phyloP scores from a whole-genome alignment of 2,797 vertebrate species.

The Lacerta viridis region DNA sequence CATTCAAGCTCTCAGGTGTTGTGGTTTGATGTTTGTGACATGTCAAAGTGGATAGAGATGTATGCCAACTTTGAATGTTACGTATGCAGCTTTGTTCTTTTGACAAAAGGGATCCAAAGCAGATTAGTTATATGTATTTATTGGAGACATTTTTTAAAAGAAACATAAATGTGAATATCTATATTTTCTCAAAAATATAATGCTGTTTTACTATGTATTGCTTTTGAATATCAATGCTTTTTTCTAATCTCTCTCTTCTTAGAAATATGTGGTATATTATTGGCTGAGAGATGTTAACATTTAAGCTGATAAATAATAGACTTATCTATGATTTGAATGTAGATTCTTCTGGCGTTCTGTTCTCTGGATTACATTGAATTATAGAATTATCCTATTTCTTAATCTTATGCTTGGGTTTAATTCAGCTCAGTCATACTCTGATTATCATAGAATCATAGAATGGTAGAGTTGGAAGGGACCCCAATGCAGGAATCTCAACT shows the following conservation, averaged over 20 bases:
- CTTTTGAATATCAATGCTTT: background rate
- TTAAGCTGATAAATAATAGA: background rate
- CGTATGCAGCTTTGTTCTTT: background rate
- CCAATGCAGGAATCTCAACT: no score
- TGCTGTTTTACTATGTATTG: background rate
- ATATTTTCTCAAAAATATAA: constrained; percentile 23
- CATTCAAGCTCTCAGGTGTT: background rate
- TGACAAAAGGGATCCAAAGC: background rate
- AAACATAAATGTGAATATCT: background rate
- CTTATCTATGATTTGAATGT: background rate
- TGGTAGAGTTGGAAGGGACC: no score
- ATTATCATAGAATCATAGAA: no score
- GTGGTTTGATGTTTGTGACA: background rate
- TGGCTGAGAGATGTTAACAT: background rate
- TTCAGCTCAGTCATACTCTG: no score
- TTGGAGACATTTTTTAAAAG: background rate
- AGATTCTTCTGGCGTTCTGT: background rate
- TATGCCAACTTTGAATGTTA: background rate
- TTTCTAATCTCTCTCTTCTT: background rate
- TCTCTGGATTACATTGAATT: background rate
- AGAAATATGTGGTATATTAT: background rate
- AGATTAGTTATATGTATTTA: background rate
- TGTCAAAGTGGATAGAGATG: background rate
- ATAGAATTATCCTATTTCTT: background rate
- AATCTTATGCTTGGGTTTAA: background rate